phyloP scores from a whole-genome alignment of 2,888 invertebrate species.

The Periphyllus acericola region DNA sequence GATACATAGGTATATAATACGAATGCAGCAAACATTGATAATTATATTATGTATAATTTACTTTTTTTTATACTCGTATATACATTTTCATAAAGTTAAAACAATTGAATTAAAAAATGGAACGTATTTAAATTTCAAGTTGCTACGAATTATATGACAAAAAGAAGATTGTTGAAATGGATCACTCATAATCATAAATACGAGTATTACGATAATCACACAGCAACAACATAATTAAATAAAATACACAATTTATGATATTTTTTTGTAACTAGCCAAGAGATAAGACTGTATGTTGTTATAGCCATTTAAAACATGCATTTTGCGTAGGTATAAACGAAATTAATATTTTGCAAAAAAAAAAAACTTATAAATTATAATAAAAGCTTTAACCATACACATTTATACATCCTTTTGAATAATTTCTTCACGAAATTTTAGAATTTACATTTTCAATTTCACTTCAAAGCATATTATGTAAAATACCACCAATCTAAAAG shows the following conservation, averaged over 20 bases:
- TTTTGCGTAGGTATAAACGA: background rate
- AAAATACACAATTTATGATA: background rate
- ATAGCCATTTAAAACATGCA: background rate
- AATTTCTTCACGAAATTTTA: constrained; percentile 8
- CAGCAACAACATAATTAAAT: background rate
- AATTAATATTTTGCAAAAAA: background rate
- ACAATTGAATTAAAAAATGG: background rate
- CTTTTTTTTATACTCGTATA: no score
- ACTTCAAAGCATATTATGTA: background rate
- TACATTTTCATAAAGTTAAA: background rate
- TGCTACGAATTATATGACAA: background rate
- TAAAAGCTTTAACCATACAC: background rate
- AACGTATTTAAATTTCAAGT: background rate
- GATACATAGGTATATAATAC: background rate
- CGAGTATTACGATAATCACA: background rate
- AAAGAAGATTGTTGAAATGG: background rate
- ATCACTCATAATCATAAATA: background rate
- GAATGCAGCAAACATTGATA: background rate
- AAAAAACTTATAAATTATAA: background rate
- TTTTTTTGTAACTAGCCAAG: background rate
- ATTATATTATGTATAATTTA: background rate
- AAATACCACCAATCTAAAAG: background rate
- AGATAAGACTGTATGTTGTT: background rate
- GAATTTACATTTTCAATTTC: constrained; percentile 31
- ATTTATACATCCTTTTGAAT: constrained; percentile 31